Base-by-base conservation (phyloP, 2,888 invertebrate genomes). In the Drosophila macrospina region DNA sequence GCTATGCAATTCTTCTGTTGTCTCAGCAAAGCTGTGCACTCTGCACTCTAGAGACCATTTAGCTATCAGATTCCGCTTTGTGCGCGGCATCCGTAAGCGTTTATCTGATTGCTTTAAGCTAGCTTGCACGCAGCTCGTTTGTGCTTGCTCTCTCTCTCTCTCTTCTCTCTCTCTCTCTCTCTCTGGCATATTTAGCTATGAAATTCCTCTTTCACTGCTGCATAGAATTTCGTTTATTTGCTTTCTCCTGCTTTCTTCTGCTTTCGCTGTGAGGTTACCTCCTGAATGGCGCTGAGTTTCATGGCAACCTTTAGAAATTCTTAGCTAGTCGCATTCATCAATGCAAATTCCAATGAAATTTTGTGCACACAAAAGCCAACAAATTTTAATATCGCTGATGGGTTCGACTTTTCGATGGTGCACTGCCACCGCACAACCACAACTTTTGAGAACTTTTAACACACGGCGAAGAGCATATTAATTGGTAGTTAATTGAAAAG, bases 401-500 rank as follows among this genome's bases (percentile, higher is more conserved):
- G 51, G 13, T 61, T 42, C 24, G 54, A 30, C 20, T 24, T 34
- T 44, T 57, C 36, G 42, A 8, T 51, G 30, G 30, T 59, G 32
- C n/a, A n/a, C n/a, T n/a, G n/a, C n/a, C n/a, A n/a, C n/a, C n/a
- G n/a, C n/a, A n/a, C n/a, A n/a, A 36, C 45, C 24, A n/a, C 30
- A 61, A 34, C 42, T 56, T 56, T 51, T 15, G 5, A 13, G n/a
- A 47, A 51, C n/a, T 60, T 55, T 41, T 36, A 39, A 36, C 52
- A 50, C 52, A 39, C 20, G 16, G 7, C 7, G 10, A 11, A 32
- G 36, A 5, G 7, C 39, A 78, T 73, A 84, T 87, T 85, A 85
- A 85, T 82, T 84, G 87, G 64, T 71, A 85, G 85, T 86, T 86
- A 86, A 85, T 86, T 82, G 82, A 78, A 86, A 86, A 78, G 75